phyloP scores from a whole-genome alignment of 2,797 vertebrate genomes.

The Acomys russatus region DNA sequence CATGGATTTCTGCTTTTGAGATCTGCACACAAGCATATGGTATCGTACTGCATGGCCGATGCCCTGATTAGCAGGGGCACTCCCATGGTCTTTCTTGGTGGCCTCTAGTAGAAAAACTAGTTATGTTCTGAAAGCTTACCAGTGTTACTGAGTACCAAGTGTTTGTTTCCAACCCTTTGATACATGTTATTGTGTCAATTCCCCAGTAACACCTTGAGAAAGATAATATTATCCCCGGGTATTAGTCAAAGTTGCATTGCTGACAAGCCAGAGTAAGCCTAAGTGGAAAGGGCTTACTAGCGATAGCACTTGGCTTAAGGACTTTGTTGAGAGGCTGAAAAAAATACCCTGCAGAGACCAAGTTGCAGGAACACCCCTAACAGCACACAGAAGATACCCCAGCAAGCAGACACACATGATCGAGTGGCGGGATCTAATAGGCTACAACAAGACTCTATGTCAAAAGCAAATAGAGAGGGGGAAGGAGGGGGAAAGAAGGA shows the following conservation, averaged over 20 bases:
- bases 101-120: not conserved
- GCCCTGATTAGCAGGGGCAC: not conserved
- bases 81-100: not conserved
- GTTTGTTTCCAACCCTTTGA: too few relatives aligned
- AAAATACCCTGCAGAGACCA: not conserved
- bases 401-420: not conserved
- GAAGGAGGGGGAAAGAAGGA: not conserved
- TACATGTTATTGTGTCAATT: conserved; percentile 1
- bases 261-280: not conserved
- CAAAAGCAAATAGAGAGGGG: not conserved
- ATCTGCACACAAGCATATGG: not conserved
- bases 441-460: not conserved
- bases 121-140: conserved; percentile 43
- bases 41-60: not conserved
- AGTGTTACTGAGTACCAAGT: not conserved
- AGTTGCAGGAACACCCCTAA: not conserved
- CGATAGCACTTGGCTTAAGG: conserved; percentile 30
- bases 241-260: not conserved
- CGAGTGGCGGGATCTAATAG: not conserved
- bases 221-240: not conserved
- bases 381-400: not conserved
- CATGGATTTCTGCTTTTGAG: not conserved
- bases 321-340: not conserved
- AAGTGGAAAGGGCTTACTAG: not conserved
- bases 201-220: not conserved